Evolutionary conservation across 1,140 invertebrate genomes (phyloP), one percentile per base, ranked within the genome.

Genomic region (Eupristina koningsbergeri): DNA sequence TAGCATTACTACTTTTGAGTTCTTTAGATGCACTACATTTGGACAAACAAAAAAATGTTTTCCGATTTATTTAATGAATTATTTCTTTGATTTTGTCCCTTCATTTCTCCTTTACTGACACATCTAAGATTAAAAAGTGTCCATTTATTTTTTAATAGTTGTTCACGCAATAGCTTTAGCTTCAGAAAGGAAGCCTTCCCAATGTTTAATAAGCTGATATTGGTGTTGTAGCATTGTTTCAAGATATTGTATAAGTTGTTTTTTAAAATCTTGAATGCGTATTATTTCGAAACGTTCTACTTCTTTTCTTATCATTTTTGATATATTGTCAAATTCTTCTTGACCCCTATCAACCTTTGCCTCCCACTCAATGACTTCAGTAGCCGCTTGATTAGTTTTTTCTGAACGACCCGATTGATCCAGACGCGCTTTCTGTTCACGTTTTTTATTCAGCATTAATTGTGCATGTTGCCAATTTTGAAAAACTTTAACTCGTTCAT

Each of bases 391-490:
- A 85, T 96, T 96, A n/a, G 97, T 94, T 91, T 98, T 98, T 88
- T 99, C 98, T 13, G 93, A 94, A 84, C 97, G 95, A 85, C 96
- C 96, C 6, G 96, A 95, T 47, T 99, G 92, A 90, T 99, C 98
- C 1, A 98, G 93, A 89, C 98, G 97, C 3, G 96, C 96, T 91
- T 99, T 99, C 84, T 95, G 95, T 91, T 99, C 98, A 71, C 98
- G 94, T 89, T 99, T 98, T 90, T 98, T 98, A 26, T 96, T 98
- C 41, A 99, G 91, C 91, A 96, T 98, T 92, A 97, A 95, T 92
- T 99, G 97, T 67, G 98, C 97, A 89, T 98, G 97, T 91, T 99
- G 98, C 97, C 98, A 99, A 87, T 96, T 97, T 93, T 99, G 98
- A 92, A 98, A 99, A 0, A 97, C 96, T 93, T 99, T 99, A 0